Conservation (phyloP, 1,140 invertebrate species). For the Bombus affinis region DNA sequence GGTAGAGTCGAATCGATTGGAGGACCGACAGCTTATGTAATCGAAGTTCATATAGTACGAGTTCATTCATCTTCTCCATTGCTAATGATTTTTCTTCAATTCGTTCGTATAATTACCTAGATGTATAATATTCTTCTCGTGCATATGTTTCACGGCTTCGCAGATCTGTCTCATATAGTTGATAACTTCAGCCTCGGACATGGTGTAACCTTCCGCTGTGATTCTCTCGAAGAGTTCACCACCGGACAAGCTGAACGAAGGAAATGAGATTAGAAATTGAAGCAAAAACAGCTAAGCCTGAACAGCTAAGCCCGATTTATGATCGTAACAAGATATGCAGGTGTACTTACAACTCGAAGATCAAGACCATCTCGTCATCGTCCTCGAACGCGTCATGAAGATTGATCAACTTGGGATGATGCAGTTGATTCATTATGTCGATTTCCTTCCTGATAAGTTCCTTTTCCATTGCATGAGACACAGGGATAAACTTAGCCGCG, state of each 20-base stretch:
- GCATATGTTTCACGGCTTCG: conserved; percentile 99
- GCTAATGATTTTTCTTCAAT: too few relatives aligned
- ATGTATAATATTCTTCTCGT: conserved; percentile 99
- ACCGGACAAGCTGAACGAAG: conserved; percentile 91
- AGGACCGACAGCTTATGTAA: too few relatives aligned
- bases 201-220: conserved; percentile 97
- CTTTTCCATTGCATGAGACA: conserved; percentile 97
- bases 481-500: conserved; percentile 99
- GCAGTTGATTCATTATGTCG: conserved; percentile 99
- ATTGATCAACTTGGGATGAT: conserved; percentile 98
- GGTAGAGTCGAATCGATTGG: not conserved
- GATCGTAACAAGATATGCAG: not conserved
- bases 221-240: conserved; percentile 99
- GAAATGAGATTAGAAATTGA: conserved; percentile 31
- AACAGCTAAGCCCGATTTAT: not conserved
- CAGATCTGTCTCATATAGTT: conserved; percentile 99
- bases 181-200: conserved; percentile 99
- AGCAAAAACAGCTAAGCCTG: not conserved
- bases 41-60: too few relatives aligned
- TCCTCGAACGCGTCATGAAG: conserved; percentile 99
- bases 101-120: conserved; percentile 84
- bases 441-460: conserved; percentile 99
- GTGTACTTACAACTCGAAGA: conserved; percentile 98
- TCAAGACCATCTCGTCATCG: conserved; percentile 99
- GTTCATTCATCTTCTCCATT: too few relatives aligned